A percentile compares a stretch with the other conserved stretches of the same genome.
Conservation (phyloP, 2,113 vertebrate species). For the Carassius gibelio region DNA sequence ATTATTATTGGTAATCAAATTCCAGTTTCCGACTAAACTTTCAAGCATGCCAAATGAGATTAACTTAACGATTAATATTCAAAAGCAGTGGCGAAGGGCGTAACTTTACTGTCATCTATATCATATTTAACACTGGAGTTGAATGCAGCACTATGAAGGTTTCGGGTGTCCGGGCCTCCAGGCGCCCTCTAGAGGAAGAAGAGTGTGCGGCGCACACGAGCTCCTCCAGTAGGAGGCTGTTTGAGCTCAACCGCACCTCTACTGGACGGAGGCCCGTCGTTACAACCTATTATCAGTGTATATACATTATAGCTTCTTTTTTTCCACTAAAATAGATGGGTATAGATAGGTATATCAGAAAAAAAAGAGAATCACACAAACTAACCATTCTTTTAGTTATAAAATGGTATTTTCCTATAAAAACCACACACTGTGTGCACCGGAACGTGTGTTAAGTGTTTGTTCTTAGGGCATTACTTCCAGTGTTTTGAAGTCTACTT, state of each 20-base stretch:
- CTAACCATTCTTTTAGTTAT: no score
- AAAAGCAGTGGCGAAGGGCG: not conserved
- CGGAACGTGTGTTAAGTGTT: no score
- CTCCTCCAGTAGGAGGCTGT: no score
- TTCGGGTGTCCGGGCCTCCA: not conserved
- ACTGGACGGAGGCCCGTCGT: not conserved
- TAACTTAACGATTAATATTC: not conserved
- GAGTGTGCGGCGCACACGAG: accelerated
- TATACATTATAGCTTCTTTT: no score
- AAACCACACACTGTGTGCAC: no score
- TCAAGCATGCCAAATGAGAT: no score
- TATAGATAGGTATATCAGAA: not conserved
- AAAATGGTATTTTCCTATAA: no score
- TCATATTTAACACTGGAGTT: not conserved
- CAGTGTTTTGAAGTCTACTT: no score
- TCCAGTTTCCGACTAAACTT: no score
- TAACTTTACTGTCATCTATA: not conserved
- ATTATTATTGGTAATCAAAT: not conserved
- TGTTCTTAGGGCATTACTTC: no score
- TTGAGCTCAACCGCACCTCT: not conserved
- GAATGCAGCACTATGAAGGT: not conserved
- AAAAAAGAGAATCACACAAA: not conserved
- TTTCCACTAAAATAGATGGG: not conserved
- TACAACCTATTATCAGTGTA: not conserved
- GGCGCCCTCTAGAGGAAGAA: conserved; percentile 1